A percentile compares a stretch with the other conserved stretches of the same genome.
Evolutionary conservation across 2,888 invertebrate genomes (phyloP).

Genomic region (Caenorhabditis sinica): DNA sequence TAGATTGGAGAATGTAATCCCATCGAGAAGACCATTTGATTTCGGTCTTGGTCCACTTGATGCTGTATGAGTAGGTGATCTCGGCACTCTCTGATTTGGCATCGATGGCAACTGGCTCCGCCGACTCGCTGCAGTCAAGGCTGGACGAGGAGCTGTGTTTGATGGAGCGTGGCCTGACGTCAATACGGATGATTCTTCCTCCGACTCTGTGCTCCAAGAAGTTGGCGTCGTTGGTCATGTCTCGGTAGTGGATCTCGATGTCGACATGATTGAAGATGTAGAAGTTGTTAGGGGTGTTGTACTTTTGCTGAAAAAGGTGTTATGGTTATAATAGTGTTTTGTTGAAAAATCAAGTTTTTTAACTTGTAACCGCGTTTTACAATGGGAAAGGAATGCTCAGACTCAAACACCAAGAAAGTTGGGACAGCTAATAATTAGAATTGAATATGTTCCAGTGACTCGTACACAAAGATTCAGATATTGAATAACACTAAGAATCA

Average conservation of each 20-base stretch:
- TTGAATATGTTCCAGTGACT: too few relatives aligned
- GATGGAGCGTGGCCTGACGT: conserved; percentile 85
- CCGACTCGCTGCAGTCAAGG: conserved; percentile 83
- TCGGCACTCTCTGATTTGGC: conserved; percentile 84
- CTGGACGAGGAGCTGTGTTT: conserved; percentile 73
- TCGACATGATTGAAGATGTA: conserved; percentile 98
- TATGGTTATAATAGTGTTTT: background rate
- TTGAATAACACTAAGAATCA: too few relatives aligned
- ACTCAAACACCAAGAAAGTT: too few relatives aligned
- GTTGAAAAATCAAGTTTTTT: background rate
- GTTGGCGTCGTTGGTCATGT: conserved; percentile 90
- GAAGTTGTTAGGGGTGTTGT: conserved; percentile 88
- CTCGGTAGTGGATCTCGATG: conserved; percentile 92
- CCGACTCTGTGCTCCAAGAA: conserved; percentile 87
- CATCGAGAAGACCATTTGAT: conserved; percentile 98
- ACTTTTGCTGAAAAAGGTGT: conserved; percentile 76
- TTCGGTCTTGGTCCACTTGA: conserved; percentile 87
- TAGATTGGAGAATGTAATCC: conserved; percentile 98
- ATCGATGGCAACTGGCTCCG: conserved; percentile 89
- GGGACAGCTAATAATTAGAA: too few relatives aligned
- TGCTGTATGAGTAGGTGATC: conserved; percentile 93
- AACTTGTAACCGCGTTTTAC: too few relatives aligned
- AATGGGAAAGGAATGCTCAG: too few relatives aligned
- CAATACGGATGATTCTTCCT: conserved; percentile 90
- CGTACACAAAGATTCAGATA: too few relatives aligned